Base-by-base conservation (phyloP, 1,140 invertebrate genomes). In the Littorina saxatilis region DNA sequence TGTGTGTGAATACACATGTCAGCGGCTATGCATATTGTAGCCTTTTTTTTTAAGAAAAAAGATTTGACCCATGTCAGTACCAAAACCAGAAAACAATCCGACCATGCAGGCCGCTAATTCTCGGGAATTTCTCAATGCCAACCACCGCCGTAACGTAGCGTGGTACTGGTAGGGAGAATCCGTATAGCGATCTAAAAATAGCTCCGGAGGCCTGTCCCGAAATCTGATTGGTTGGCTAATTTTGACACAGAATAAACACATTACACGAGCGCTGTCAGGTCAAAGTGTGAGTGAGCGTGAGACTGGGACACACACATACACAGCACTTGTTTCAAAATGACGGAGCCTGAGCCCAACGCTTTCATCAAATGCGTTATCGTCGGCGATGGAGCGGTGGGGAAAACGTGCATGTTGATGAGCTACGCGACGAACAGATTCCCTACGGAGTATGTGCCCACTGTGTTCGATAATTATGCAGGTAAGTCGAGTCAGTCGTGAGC, bases 341-440 rank as follows among this genome's bases (percentile, higher is more conserved):
- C 66, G 75, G 84, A 84, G 76, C 76, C 79, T 17, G 84, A 84
- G 76, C 76, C 79, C n/a, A 86, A 85, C 63, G 76, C 76, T 20
- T 86, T 87, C 63, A 88, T 88, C 61, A 90, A 90, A 82, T 89
- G 87, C 80, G 87, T 89, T 35, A 86, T 90, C 27, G 87, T 88
- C 23, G 89, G 87, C 17, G 88, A 90, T 61, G 88, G 88, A 13
- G 88, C 87, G 0, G 84, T 90, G 1, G 89, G 89, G 4, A 89
- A 89, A 74, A 89, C 88, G 3, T 89, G 90, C 84, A 85, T 91
- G 87, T 81, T 91, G 58, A 88, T 91, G 84, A 88, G 86, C 58
- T 91, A 91, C 79, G 89, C 90, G 13, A 87, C 88, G 0, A 91
- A 91, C 81, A 87, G 83, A 68, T 91, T 90, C 70, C 88, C 88